Base-by-base conservation (phyloP, 2,888 invertebrate genomes). In the Cactoblastis cactorum region DNA sequence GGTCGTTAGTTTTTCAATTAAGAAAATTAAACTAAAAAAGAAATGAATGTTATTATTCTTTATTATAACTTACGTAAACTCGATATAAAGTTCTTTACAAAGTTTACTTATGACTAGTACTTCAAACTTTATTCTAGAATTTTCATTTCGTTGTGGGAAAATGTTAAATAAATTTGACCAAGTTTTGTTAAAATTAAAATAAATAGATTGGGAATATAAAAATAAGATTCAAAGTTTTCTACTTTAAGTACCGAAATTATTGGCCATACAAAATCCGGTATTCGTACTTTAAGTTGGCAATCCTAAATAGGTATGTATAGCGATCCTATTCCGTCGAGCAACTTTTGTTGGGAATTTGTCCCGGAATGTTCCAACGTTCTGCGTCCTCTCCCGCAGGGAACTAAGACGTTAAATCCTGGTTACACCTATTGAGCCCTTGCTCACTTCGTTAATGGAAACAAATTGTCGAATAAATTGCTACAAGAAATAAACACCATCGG, bases 341-440 rank as follows among this genome's bases (percentile, higher is more conserved):
- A 82, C 77, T 86, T 84, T 78, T 73, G 71, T 61, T 46, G 62
- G 70, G 84, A 79, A 87, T 86, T 82, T 73, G 83, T 75, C 71
- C 73, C 57, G 80, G 80, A 86, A 86, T 86, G 83, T 80, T 80
- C 63, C 71, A 71, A 78, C 80, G 83, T 85, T 79, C 82, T 63
- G 32, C 69, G 71, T 75, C 72, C 67, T 63, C 49, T 71, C 69
- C 65, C 70, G 63, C 58, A 57, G 65, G 71, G 69, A 77, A 86
- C 72, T 80, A 77, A 86, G 85, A 85, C 77, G 80, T 86, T 83
- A 82, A 84, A 79, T 80, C 77, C 78, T 75, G 68, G 78, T 77
- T 79, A 77, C 65, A 72, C 77, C 74, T 75, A 84, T 78, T 75
- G 76, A 78, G 77, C 74, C 68, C 71, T 71, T 68, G 63, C 71